phyloP scores from a whole-genome alignment of 1,140 invertebrate genomes.

The Diabrotica virgifera region DNA sequence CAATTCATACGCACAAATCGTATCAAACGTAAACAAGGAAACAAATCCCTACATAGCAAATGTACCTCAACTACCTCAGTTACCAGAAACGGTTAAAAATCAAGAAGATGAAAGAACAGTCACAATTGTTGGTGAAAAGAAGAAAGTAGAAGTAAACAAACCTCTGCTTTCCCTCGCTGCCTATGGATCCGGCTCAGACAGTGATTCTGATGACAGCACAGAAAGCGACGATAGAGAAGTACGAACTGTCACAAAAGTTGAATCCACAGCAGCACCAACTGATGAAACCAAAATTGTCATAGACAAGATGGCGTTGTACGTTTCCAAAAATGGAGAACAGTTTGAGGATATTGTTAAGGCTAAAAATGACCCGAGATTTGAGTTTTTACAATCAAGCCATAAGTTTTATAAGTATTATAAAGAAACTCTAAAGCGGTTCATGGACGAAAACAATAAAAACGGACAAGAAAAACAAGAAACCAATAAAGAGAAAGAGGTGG shows the following conservation, averaged over 20 bases:
- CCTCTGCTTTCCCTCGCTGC: conserved; percentile 53
- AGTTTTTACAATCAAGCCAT: conserved; percentile 71
- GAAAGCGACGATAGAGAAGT: conserved; percentile 30
- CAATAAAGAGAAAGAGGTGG: conserved; percentile 26
- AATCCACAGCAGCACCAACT: conserved; percentile 54
- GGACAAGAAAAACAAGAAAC: conserved; percentile 40
- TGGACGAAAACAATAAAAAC: conserved; percentile 45
- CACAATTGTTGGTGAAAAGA: background rate
- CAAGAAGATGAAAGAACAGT: conserved; percentile 6
- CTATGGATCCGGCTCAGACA: conserved; percentile 54
- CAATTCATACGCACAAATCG: conserved; percentile 45
- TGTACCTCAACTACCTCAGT: conserved; percentile 23
- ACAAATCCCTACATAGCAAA: conserved; percentile 29
- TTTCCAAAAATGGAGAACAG: conserved; percentile 88
- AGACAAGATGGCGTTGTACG: conserved; percentile 94
- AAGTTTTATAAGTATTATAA: conserved; percentile 75
- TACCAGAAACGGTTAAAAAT: background rate
- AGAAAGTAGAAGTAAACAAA: conserved; percentile 27
- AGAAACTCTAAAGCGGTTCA: conserved; percentile 49
- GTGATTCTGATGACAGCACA: conserved; percentile 47
- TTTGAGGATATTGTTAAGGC: conserved; percentile 86
- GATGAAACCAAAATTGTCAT: conserved; percentile 83
- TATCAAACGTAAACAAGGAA: conserved; percentile 40
- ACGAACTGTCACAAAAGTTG: conserved; percentile 37
- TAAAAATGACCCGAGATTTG: conserved; percentile 83